Base-by-base conservation (phyloP, 35 echinoderm and acorn worm genomes). In the Ptychodera flava region DNA sequence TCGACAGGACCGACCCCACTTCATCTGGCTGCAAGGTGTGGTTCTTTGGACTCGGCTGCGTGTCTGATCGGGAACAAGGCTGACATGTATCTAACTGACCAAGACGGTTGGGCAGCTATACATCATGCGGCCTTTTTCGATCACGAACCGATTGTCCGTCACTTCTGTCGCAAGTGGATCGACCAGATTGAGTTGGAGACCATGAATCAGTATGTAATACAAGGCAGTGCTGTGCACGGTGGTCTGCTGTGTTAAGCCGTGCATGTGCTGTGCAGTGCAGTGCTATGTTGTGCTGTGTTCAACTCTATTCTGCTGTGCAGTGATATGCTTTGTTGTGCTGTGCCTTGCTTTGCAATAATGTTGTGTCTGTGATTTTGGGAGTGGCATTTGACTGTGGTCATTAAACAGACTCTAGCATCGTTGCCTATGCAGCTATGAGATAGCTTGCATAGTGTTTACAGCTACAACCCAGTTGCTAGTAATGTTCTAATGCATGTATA, bases 71-170 rank as follows among this genome's bases (percentile, higher is more conserved):
- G 86, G 28, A 99, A 99, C 81, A 85, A 88, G 38, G 92, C 90
- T 28, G 96, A 92, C 45, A 92, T 94, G 86, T 83, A 87, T 16
- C 77, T 94, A 28, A 90, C 90, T n/a, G 96, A 99, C 79, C 81
- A 84, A 32, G 81, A 82, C 16, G 96, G 96, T 78, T 99, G 96
- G 96, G 90, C 96, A 1, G 92, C 96, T 2, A 91, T 99, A 22
- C 96, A 99, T 79, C 96, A 94, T 76, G 96, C 96, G 0, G 88
- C 96, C 0, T 99, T 99, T 80, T 99, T 94, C 88, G 90, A 99
- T 78, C 96, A 99, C 80, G 93, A 92, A 6, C 79, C 96, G 28
- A 99, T 99, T 33, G 78, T 99, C 15, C 79, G 93, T 36, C 91
- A 94, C 85, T 88, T 99, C 78, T 88, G 94, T 10, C 82, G 96